Base-by-base conservation (phyloP, 1,140 invertebrate genomes). In the Eurosta solidaginis region DNA sequence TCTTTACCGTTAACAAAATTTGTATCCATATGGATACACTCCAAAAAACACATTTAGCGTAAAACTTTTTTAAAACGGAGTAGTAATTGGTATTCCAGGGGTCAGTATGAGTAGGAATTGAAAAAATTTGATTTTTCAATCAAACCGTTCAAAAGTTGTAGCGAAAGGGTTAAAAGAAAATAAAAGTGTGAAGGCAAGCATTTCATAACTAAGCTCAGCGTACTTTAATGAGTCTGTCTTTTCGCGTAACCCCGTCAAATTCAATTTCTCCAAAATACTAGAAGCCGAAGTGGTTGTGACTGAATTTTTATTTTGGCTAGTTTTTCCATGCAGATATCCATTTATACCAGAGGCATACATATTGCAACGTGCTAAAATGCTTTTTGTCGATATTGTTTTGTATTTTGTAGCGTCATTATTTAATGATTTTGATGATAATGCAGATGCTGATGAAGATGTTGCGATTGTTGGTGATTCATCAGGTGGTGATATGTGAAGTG, bases 181-280 rank as follows among this genome's bases (percentile, higher is more conserved):
- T 42, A 17, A 17, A 45, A 74, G 17, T 17, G 1, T 74, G 14
- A 6, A 25, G 20, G 22, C 73, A 75, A 75, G 42, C 42, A 47
- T 22, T 47, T 68, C 59, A 68, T 9, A 68, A 9, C 40, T 59
- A 33, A 68, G 59, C 33, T 52, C 50, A 68, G 82, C 85, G 84
- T 87, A 87, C 85, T 87, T 87, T 82, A 87, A 81, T 80, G 85
- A 82, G 81, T 84, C 82, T 76, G 81, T 81, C 82, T 87, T 87
- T 80, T 81, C 79, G 79, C 85, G 84, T 52, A 49, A 74, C 79
- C 79, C 81, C 81, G 85, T 82, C 79, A 81, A 78, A 82, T 84
- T 81, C 78, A 85, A 27, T 73, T 79, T 79, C 1, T 52, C 74
- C 50, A 54, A 81, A 80, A 80, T 81, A 76, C 81, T 81, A 78